Evolutionary conservation across 2,113 vertebrate species (phyloP).

Genomic region (Pholis gunnellus): DNA sequence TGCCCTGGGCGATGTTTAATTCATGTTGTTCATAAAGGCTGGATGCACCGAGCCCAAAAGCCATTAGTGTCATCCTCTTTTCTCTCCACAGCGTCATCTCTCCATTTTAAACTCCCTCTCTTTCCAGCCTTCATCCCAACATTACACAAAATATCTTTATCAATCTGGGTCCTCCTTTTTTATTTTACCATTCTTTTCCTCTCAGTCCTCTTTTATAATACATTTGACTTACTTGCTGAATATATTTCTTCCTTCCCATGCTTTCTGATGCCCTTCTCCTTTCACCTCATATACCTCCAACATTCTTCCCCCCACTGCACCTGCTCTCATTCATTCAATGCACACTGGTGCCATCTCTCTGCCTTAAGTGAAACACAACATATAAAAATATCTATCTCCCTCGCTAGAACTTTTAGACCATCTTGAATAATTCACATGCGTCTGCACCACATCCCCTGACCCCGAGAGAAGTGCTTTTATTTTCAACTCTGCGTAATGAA

Average conservation of each 20-base stretch:
- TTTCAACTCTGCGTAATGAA: conserved; percentile 65
- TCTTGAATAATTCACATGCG: conserved; percentile 81
- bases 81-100: conserved; percentile 14
- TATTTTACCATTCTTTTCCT: not conserved
- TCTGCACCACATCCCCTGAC: conserved; percentile 71
- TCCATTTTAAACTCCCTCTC: conserved; percentile 32
- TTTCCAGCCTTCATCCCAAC: conserved; percentile 29
- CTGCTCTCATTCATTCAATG: conserved; percentile 34
- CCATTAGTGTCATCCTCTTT: conserved; percentile 59
- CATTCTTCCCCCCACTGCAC: conserved; percentile 4
- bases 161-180: conserved; percentile 1
- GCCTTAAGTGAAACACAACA: conserved; percentile 63
- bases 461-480: conserved; percentile 80
- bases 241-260: not conserved
- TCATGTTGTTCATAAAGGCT: conserved; percentile 71
- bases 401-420: conserved; percentile 72
- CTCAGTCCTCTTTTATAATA: not conserved
- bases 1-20: conserved; percentile 70
- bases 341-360: conserved; percentile 64
- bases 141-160: conserved; percentile 24
- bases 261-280: not conserved
- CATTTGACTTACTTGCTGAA: not conserved
- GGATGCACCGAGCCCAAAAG: conserved; percentile 48
- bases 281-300: conserved; percentile 11
- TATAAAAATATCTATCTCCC: conserved; percentile 61